Evolutionary conservation across 2,888 invertebrate species (phyloP).

Genomic region (Folsomia candida): DNA sequence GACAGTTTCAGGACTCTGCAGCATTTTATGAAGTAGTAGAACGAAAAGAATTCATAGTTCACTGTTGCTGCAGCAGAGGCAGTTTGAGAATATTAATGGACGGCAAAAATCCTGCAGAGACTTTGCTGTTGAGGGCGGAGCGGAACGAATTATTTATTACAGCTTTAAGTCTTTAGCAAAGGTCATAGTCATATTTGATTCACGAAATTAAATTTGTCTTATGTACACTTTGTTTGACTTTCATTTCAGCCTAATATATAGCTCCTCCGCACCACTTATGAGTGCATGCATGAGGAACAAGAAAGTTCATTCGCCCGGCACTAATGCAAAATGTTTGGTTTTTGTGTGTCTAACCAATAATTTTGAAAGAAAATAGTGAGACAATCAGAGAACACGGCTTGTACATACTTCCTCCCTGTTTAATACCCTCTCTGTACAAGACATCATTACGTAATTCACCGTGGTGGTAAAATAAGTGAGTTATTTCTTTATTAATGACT

Average conservation of each 20-base stretch:
- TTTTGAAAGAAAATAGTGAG: neutral
- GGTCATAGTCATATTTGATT: neutral
- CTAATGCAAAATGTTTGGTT: neutral
- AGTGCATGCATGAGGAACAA: neutral
- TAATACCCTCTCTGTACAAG: no score
- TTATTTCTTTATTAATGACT: neutral
- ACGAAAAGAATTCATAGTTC: neutral
- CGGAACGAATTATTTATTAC: conserved; percentile 19
- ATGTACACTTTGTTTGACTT: neutral
- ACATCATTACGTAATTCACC: neutral
- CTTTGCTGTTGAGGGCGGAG: conserved; percentile 14
- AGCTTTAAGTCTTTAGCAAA: conserved; percentile 9
- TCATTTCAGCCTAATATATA: neutral
- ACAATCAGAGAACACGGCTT: no score
- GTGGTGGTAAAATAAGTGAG: neutral
- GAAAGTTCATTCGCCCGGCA: neutral
- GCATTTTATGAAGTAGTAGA: neutral
- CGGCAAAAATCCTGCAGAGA: conserved; percentile 4
- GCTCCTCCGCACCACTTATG: neutral
- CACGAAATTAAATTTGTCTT: conserved; percentile 7
- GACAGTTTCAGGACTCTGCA: neutral
- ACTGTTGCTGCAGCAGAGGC: neutral
- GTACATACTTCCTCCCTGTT: no score
- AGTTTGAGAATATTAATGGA: conserved; percentile 13
- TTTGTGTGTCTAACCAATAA: neutral